Conservation (phyloP, 2,888 invertebrate genomes). For the Hirtodrosophila cameraria region DNA sequence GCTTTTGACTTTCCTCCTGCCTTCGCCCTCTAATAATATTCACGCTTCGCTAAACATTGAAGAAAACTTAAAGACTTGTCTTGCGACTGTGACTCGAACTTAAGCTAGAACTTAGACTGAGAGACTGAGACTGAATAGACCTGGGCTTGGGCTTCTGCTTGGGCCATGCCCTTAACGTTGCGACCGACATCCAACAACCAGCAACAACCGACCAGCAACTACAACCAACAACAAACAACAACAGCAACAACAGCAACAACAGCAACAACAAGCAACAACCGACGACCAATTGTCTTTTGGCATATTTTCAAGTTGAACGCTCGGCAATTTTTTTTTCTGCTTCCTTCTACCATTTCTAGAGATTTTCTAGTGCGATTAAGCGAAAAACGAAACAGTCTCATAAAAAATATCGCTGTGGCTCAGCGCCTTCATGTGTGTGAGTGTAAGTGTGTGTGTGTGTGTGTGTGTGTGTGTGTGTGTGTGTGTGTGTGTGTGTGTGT, state of each 20-base stretch:
- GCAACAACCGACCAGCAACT: slow-evolving; percentile 28
- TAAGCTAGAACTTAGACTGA: slow-evolving; percentile 37
- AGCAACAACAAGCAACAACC: slow-evolving; percentile 42
- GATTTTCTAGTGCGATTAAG: slow-evolving; percentile 75
- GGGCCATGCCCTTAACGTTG: slow-evolving; percentile 65
- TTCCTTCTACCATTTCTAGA: slow-evolving; percentile 58
- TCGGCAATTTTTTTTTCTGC: slow-evolving; percentile 53
- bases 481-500: slow-evolving; percentile 12
- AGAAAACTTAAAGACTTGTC: slow-evolving; percentile 69
- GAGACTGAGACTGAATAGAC: slow-evolving; percentile 21
- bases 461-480: neutral
- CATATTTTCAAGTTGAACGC: slow-evolving; percentile 78
- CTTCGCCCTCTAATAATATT: slow-evolving; percentile 68
- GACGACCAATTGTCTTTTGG: slow-evolving; percentile 78
- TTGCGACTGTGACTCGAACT: slow-evolving; percentile 38
- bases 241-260: slow-evolving; percentile 26
- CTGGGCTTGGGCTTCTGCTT: slow-evolving; percentile 34
- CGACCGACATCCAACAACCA: slow-evolving; percentile 28
- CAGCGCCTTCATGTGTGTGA: slow-evolving; percentile 28
- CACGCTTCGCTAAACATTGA: slow-evolving; percentile 74
- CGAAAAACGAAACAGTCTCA: slow-evolving; percentile 76
- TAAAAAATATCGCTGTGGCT: slow-evolving; percentile 61
- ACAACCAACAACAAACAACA: slow-evolving; percentile 43
- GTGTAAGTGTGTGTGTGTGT: slow-evolving; percentile 10
- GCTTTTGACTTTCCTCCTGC: slow-evolving; percentile 33